A percentile compares a stretch with the other conserved stretches of the same genome.
Evolutionary conservation across 2,888 invertebrate genomes (phyloP).

Genomic region (Leistus spinibarbis): DNA sequence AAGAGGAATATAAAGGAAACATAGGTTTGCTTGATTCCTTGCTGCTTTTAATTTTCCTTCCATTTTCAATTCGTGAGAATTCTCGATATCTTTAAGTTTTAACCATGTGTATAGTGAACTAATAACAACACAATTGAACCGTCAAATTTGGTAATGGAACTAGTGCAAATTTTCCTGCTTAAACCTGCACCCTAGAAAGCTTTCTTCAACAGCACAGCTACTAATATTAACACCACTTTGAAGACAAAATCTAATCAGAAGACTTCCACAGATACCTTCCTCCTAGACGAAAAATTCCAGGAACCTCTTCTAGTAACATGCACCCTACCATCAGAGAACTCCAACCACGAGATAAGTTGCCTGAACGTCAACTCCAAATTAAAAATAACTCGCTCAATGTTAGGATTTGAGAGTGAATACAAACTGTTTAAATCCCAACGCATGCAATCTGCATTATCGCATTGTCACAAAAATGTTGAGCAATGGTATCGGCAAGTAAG

Average conservation of each 20-base stretch:
- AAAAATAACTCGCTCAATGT: slow-evolving; percentile 65
- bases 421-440: slow-evolving; percentile 68
- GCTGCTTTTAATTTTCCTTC: no score
- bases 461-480: slow-evolving; percentile 69
- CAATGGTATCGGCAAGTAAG: slow-evolving; percentile 67
- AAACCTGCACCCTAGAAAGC: not conserved
- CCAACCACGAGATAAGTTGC: slow-evolving; percentile 61
- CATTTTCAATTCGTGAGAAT: no score
- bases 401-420: slow-evolving; percentile 68
- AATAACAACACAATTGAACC: not conserved
- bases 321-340: slow-evolving; percentile 62
- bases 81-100: not conserved
- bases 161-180: not conserved
- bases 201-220: not conserved
- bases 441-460: slow-evolving; percentile 68
- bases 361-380: slow-evolving; percentile 62
- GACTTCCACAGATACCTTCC: slow-evolving; percentile 58
- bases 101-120: not conserved
- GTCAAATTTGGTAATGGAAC: not conserved
- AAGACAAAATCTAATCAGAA: not conserved
- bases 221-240: not conserved
- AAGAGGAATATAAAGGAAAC: no score
- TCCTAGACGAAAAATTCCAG: slow-evolving; percentile 66
- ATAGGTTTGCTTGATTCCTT: no score
- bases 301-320: slow-evolving; percentile 71